Base-by-base conservation (phyloP, 2,888 invertebrate species). In the Orchestes rusci region DNA sequence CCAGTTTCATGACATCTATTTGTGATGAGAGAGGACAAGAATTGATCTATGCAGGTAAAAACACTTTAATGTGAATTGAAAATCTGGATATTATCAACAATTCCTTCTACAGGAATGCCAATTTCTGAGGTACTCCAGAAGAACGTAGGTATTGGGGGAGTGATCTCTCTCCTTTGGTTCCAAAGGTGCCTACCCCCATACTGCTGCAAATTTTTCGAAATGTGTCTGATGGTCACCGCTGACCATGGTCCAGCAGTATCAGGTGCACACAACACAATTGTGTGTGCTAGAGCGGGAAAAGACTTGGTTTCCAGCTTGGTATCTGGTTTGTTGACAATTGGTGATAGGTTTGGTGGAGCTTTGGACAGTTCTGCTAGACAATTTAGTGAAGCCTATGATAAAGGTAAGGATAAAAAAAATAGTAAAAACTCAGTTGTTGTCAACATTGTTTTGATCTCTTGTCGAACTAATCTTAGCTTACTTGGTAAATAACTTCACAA, bases 21-120 rank as follows among this genome's bases (percentile, higher is more conserved):
- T 97, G 97, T 66, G 99, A 99, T 70, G 99, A 99, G 71, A 77
- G 99, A 53, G 99, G 99, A 7, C 94, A 96, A 64, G 97, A 97
- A 70, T 72, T 97, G 47, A 74, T 91, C 43, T 99, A 99, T 72
- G 96, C 96, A 53, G 99, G 99, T 27, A 39, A 31, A 29, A 36
- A 28, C 16, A 18, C 23, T 23, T 23, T 23, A 23, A 7, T 23
- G 10, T 23, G 23, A 23, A n/a, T n/a, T n/a, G 16, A 10, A 32
- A 12, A 32, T 13, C 10, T 13, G 7, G 27, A 8, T 23, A 7
- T 7, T 8, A n/a, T n/a, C n/a, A 18, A 17, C 15, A 35, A n/a
- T 16, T 48, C 15, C 23, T 33, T 37, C 19, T 40, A 12, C 94
- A 56, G 99, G 99, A 29, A 69, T 69, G 66, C 86, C 87, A 19